phyloP scores from a whole-genome alignment of 2,113 vertebrate genomes.

The Sinocyclocheilus maitianheensis region DNA sequence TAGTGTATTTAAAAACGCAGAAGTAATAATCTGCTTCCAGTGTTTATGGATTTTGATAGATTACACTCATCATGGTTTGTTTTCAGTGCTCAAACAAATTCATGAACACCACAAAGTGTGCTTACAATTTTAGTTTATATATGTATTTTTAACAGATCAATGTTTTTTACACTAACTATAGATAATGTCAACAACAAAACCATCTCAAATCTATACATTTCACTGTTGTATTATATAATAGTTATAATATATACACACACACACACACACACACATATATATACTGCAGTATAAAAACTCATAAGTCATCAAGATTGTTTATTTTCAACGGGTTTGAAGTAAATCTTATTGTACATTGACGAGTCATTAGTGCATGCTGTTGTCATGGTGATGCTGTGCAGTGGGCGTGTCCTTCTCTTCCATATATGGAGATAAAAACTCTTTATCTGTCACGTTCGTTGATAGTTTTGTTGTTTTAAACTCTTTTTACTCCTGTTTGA shows the following conservation, averaged over 20 bases:
- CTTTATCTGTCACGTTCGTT: no score
- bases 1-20: background rate
- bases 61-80: background rate
- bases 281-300: background rate
- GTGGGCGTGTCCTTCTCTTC: constrained; percentile 28
- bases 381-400: constrained; percentile 23
- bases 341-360: background rate
- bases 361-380: constrained; percentile 14
- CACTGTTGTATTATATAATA: no score
- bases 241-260: no score
- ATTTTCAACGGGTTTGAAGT: background rate
- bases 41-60: background rate
- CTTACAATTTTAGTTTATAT: no score
- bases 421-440: background rate
- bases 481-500: constrained; percentile 44
- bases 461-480: background rate
- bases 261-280: background rate
- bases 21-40: background rate
- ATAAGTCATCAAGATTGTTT: background rate
- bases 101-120: no score
- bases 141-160: no score
- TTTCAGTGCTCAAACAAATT: no score
- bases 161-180: no score
- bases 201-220: no score
- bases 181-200: no score